Base-by-base conservation (phyloP, 2,888 invertebrate species). In the Steinernema carpocapsae region DNA sequence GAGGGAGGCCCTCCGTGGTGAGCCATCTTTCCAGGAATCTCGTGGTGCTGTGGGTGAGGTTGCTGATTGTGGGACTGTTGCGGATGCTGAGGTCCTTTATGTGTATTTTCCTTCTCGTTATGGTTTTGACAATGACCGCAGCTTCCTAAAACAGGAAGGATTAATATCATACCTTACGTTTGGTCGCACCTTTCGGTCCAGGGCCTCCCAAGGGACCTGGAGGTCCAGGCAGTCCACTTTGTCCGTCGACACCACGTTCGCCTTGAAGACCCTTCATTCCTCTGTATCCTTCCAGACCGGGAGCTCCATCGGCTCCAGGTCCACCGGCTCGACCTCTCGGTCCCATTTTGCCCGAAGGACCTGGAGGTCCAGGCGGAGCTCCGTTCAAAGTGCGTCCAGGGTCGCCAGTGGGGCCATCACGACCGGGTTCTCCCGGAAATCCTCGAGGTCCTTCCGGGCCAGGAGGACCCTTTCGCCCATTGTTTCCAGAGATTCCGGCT, bases 401-500 rank as follows among this genome's bases (percentile, higher is more conserved):
- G 51, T 83, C 82, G 59, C 83, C 83, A 26, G 73, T 74, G 14
- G 81, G 79, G 73, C 83, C 83, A 4, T 29, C 6, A 26, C 45
- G 46, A 37, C 75, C 74, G 1, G 19, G 59, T 0, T 80, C 79
- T 48, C 83, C 83, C 1, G 82, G 83, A 19, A 77, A 77, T 71
- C 83, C 83, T 10, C 81, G 72, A 2, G 80, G 77, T 70, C 83
- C 83, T 12, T 79, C 72, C 1, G 83, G 82, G 51, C 83, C 83
- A n/a, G 79, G 81, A 19, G 83, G 82, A 42, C 83, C 83, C 42
- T 74, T 73, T 64, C 79, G 45, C 10, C 81, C 82, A 1, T 75
- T 77, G 7, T 74, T 80, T 51, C 81, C 81, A 14, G 76, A 72
- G 12, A 71, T 77, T 14, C 83, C 83, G 10, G 73, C 73, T 0